Evolutionary conservation across 2,888 invertebrate genomes (phyloP), one percentile per base, ranked within the genome.

Genomic region (Pteria penguin): DNA sequence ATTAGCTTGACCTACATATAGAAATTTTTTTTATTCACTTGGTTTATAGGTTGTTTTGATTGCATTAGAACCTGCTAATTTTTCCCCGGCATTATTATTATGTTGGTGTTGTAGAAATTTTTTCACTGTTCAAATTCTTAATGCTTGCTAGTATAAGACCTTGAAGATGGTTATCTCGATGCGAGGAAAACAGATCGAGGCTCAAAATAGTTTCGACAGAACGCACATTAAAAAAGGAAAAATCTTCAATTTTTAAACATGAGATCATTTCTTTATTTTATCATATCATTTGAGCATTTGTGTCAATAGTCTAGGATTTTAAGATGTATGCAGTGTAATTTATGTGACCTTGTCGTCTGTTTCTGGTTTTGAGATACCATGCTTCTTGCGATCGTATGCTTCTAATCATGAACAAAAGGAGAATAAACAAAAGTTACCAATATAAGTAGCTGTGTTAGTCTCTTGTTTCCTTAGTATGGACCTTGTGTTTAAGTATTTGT

Each of bases 351-450:
- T n/a, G 45, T 45, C 18, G 8, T 45, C 60, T 60, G 22, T 60
- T 29, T 60, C 60, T 27, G 26, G 27, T 11, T 60, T 26, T 60
- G 27, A 27, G 60, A 14, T 60, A 18, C 60, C 22, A 60, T 60
- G 60, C 27, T 26, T 60, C 60, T 60, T 27, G 24, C 18, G 60
- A 29, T 60, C 27, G 24, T 26, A 60, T 60, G 60, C 60, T 60
- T 60, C 18, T 8, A 60, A 60, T 60, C 60, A 60, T 60, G 60
- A 60, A 57, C 24, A 57, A 57, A 60, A 27, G 27, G 27, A 22
- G 27, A 60, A 26, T 26, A 11, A 60, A 60, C 27, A 60, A 60
- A 60, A 24, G 24, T 22, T 24, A 22, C 24, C 4, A 55, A 55
- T 55, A 55, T 24, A 55, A 45, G 45, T 11, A 45, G 45, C 8